Percentiles rank a stretch among this genome's conserved stretches.
These are phyloP conservation scores for Philopotamus ludificatus DNA, from an alignment of 1,140 invertebrate species.

Conservation along the genomic window DNA sequence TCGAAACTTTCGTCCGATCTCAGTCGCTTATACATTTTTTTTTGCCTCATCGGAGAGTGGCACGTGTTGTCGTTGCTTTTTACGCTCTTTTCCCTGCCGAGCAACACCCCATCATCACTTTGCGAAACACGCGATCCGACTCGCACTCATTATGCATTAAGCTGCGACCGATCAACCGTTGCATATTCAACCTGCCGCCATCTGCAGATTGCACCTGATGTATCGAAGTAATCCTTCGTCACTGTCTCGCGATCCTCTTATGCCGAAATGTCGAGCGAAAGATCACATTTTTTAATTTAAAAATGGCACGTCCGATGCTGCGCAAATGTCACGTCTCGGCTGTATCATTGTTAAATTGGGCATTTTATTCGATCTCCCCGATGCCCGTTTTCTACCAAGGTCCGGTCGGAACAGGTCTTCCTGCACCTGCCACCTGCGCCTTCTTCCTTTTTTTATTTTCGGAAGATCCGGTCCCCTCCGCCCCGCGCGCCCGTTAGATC, in stretches of 20 bases:
- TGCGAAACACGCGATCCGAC: slow-evolving; percentile 12
- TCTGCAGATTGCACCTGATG: no score
- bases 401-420: slow-evolving; percentile 25
- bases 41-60: neutral
- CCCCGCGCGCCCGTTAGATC: slow-evolving; percentile 48
- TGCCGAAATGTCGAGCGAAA: no score
- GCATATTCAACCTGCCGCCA: neutral
- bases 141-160: neutral
- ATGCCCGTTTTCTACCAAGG: no score
- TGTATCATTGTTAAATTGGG: no score
- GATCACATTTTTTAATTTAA: no score
- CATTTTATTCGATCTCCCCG: no score
- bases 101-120: no score
- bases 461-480: slow-evolving; percentile 40
- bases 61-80: slow-evolving; percentile 13
- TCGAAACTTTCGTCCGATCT: neutral
- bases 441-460: slow-evolving; percentile 31
- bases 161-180: neutral
- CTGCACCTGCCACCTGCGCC: slow-evolving; percentile 33
- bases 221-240: no score
- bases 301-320: no score
- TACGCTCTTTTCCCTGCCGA: no score
- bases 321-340: no score
- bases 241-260: no score
- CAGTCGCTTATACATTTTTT: neutral